These are phyloP conservation scores for Bubo blakistoni DNA, from an alignment of 2,113 vertebrate species.

Conservation along the genomic window DNA sequence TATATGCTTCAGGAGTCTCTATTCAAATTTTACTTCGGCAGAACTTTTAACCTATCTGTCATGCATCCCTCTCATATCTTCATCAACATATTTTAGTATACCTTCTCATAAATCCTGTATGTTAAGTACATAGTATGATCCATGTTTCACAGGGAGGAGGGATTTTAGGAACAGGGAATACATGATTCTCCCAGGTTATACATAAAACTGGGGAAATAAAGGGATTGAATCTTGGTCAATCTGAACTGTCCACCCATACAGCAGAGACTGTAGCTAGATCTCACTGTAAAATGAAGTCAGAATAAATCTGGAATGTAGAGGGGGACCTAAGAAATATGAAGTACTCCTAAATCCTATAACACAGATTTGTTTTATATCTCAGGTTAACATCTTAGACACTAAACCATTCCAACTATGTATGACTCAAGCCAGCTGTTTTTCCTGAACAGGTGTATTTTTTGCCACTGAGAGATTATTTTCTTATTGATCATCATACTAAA, in stretches of 20 bases:
- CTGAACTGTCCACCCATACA: not conserved
- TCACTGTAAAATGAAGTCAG: not conserved
- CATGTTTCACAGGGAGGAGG: not conserved
- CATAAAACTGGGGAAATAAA: not conserved
- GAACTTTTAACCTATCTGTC: not conserved
- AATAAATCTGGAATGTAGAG: not conserved
- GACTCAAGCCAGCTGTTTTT: not conserved
- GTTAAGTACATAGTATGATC: not conserved
- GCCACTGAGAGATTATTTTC: not conserved
- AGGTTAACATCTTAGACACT: not conserved
- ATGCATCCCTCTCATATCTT: not conserved
- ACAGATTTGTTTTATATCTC: not conserved
- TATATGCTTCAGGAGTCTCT: not conserved
- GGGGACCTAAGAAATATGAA: not conserved
- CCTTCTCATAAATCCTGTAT: not conserved
- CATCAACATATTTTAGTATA: not conserved
- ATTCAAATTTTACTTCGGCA: not conserved
- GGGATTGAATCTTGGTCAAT: not conserved
- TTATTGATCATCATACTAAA: not conserved
- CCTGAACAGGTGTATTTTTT: not conserved
- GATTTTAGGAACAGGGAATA: not conserved
- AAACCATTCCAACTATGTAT: not conserved
- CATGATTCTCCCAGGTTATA: not conserved
- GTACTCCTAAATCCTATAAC: not conserved
- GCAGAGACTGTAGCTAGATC: not conserved